Conservation (phyloP, 2,797 vertebrate genomes). For the Smutsia temminckii region DNA sequence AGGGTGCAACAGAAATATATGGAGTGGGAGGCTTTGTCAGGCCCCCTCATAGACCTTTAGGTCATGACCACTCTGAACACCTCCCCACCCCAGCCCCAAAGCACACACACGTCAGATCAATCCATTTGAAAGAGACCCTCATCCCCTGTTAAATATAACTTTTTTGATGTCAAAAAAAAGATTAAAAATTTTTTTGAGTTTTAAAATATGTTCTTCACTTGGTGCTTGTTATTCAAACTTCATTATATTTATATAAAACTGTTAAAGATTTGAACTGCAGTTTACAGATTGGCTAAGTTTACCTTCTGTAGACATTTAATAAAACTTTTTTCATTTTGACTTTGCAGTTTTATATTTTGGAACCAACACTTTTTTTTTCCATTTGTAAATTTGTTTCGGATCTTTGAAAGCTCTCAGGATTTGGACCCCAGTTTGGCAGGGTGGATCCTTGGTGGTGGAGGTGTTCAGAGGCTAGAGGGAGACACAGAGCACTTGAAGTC, state of each 20-base stretch:
- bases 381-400: background rate
- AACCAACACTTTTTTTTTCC: background rate
- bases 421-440: background rate
- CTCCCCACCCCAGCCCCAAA: background rate
- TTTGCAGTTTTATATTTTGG: constrained; percentile 18
- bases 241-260: background rate
- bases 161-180: background rate
- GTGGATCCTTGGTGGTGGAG: background rate
- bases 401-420: background rate
- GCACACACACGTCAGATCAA: background rate
- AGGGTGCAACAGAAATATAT: background rate
- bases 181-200: background rate
- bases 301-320: background rate
- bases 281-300: constrained; percentile 15
- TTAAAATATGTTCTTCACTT: constrained; percentile 14
- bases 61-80: background rate
- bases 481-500: background rate
- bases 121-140: background rate
- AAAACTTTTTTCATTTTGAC: constrained; percentile 11
- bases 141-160: background rate
- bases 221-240: background rate
- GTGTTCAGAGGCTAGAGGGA: background rate
- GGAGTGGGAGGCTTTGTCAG: background rate
- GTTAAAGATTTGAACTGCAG: background rate
- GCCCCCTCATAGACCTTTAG: background rate